These are phyloP conservation scores for Galerucella calmariensis DNA, from an alignment of 2,888 invertebrate genomes.

Conservation along the genomic window DNA sequence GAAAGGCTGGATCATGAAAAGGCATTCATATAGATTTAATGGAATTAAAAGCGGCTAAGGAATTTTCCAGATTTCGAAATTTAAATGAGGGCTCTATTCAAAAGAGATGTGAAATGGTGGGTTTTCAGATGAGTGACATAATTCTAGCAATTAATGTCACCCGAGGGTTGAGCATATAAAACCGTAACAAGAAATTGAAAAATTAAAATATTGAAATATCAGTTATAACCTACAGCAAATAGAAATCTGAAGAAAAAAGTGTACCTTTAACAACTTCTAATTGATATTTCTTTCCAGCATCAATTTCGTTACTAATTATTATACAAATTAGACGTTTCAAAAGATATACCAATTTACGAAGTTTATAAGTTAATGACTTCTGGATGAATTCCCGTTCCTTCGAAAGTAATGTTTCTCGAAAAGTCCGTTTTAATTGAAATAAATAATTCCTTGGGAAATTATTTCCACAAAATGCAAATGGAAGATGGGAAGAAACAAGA, in stretches of 20 bases:
- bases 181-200: not conserved
- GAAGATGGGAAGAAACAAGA: not conserved
- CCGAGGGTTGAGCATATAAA: not conserved
- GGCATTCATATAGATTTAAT: conserved; percentile 42
- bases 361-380: not conserved
- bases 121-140: conserved; percentile 11
- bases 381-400: not conserved
- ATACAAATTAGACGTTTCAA: not conserved
- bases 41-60: conserved; percentile 32
- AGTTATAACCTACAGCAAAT: not conserved
- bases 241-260: not conserved
- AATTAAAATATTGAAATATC: not conserved
- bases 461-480: not conserved
- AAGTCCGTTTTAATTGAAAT: not conserved
- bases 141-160: conserved; percentile 14
- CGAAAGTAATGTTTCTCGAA: too few species aligned
- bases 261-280: not conserved
- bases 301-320: not conserved
- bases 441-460: not conserved
- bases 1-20: conserved; percentile 38
- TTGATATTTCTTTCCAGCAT: not conserved
- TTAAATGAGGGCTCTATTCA: conserved; percentile 29
- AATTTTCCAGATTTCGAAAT: conserved; percentile 31
- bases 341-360: not conserved
- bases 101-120: conserved; percentile 19